These are phyloP conservation scores for Tetraneura akinire DNA, from an alignment of 1,140 invertebrate species.

Conservation along the genomic window DNA sequence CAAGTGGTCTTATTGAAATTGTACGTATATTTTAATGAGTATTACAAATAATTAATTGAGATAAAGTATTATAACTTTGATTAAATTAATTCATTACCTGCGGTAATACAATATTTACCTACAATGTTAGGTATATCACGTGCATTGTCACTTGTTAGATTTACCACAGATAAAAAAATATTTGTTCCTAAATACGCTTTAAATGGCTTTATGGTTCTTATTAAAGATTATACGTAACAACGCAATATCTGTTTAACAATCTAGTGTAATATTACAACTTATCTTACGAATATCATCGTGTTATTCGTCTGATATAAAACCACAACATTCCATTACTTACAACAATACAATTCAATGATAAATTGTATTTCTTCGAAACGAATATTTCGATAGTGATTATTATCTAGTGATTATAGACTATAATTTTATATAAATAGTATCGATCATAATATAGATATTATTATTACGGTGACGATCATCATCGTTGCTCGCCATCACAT, in stretches of 20 bases:
- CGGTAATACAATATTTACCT: too few relatives aligned
- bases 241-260: background rate
- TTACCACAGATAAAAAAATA: too few relatives aligned
- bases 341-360: background rate
- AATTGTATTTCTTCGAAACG: conserved; percentile 20
- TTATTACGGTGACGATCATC: conserved; percentile 33
- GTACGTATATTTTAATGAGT: too few relatives aligned
- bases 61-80: background rate
- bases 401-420: too few relatives aligned
- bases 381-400: conserved; percentile 21
- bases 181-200: background rate
- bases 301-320: background rate
- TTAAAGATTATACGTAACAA: background rate
- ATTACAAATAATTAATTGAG: background rate
- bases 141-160: too few relatives aligned
- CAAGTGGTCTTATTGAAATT: background rate
- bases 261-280: background rate
- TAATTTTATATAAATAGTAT: too few relatives aligned
- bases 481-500: background rate
- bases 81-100: background rate
- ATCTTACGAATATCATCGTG: background rate
- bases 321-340: too few relatives aligned
- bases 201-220: background rate
- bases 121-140: too few relatives aligned
- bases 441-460: too few relatives aligned